These are phyloP conservation scores for Pachyramphus minor DNA, from an alignment of 2,113 vertebrate species.

Conservation along the genomic window DNA sequence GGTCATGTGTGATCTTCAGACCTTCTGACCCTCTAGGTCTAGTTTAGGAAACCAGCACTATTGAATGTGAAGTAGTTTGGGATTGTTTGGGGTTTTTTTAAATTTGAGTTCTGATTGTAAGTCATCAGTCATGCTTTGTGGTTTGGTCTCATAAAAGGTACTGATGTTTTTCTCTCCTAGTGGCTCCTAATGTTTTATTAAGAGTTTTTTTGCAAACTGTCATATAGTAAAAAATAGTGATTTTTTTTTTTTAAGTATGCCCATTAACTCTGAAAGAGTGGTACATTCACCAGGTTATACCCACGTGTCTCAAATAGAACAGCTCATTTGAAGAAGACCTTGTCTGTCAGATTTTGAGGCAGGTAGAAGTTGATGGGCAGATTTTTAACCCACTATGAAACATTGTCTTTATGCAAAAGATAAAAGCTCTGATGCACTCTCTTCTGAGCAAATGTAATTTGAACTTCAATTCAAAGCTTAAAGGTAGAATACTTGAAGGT, in stretches of 20 bases:
- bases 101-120: background rate
- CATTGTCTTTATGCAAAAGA: background rate
- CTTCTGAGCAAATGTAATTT: background rate
- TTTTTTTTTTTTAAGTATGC: background rate
- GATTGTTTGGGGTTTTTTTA: background rate
- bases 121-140: background rate
- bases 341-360: background rate
- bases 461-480: background rate
- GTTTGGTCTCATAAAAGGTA: background rate
- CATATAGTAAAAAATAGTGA: background rate
- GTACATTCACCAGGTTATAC: background rate
- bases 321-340: background rate
- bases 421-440: background rate
- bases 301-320: background rate
- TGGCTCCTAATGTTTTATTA: background rate
- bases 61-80: background rate
- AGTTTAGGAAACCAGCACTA: background rate
- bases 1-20: background rate
- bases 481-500: background rate
- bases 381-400: background rate
- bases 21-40: background rate
- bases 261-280: background rate
- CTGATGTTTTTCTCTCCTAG: background rate
- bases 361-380: background rate
- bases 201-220: background rate